Evolutionary conservation across 2,888 invertebrate species (phyloP), one percentile per base, ranked within the genome.

Genomic region (Apodemia duryi): DNA sequence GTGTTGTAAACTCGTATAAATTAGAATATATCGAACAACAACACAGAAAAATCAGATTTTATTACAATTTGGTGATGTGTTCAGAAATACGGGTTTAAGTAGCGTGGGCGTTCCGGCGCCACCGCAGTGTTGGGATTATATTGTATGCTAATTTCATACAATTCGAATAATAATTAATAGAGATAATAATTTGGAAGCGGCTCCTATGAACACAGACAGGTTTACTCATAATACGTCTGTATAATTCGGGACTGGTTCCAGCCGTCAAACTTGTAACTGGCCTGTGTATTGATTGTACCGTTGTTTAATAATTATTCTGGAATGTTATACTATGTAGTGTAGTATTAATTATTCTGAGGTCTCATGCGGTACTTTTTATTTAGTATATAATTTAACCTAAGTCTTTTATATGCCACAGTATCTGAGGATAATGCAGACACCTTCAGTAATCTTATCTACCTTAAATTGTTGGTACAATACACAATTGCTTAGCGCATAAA

Each of bases 121-220:
- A 78, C 75, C 68, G 73, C 75, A 73, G 69, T 73, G 71, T 74
- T 71, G 66, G 70, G 75, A 79, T 83, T 81, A 86, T 88, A 91
- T 91, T 91, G 91, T 91, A 91, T 91, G 91, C 84, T 83, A 79
- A 80, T 80, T 73, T 72, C 72, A 72, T 69, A 75, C 70, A 74
- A 75, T 77, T 85, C 69, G 82, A 88, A 89, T 84, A 83, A 84
- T 84, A 84, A 89, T 86, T 84, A 86, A 81, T 78, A 79, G 77
- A 78, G 82, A 86, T 76, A 80, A 82, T 79, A 80, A 82, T 79
- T 80, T 83, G 77, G 81, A 77, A 80, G 81, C 80, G 73, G 80
- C 77, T 79, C 75, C 76, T 81, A 82, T 80, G 75, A 77, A 75
- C 68, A 74, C 77, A 80, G 77, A 84, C 85, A 76, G 78, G 85